A percentile compares a stretch with the other conserved stretches of the same genome.
Conservation (phyloP, 2,797 vertebrate species). For the Bradypus variegatus region DNA sequence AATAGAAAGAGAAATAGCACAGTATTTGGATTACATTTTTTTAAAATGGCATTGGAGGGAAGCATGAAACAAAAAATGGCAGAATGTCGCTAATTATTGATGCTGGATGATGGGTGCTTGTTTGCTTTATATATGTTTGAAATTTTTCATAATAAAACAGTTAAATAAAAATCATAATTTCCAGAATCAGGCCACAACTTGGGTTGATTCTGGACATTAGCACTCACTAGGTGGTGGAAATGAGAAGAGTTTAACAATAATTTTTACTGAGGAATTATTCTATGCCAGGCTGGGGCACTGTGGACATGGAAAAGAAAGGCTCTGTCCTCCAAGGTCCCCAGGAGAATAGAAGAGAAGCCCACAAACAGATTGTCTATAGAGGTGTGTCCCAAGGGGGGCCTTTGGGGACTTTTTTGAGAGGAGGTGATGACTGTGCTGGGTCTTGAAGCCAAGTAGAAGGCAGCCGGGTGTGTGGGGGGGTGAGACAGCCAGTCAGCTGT, state of each 20-base stretch:
- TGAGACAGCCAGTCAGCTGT: not conserved
- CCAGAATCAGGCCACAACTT: not conserved
- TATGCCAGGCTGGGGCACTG: not conserved
- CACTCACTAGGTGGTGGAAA: not conserved
- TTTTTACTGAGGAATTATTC: not conserved
- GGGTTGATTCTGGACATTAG: accelerated
- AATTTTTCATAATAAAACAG: not conserved
- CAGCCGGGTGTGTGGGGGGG: too few species aligned
- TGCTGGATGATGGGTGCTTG: accelerated
- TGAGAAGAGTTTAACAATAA: accelerated
- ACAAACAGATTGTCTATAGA: accelerated
- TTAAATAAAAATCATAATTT: not conserved
- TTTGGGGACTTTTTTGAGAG: not conserved
- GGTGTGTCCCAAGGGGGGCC: not conserved
- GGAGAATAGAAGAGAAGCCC: too few species aligned
- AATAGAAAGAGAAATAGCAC: not conserved
- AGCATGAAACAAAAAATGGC: not conserved
- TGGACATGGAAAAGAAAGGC: too few species aligned
- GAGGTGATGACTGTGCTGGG: not conserved
- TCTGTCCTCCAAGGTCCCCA: accelerated
- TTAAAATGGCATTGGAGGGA: not conserved
- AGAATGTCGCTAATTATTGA: not conserved
- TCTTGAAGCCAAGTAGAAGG: not conserved
- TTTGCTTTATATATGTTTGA: not conserved
- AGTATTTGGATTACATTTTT: not conserved